Conservation (phyloP, 2,113 vertebrate genomes). For the Periophthalmodon schlosseri region DNA sequence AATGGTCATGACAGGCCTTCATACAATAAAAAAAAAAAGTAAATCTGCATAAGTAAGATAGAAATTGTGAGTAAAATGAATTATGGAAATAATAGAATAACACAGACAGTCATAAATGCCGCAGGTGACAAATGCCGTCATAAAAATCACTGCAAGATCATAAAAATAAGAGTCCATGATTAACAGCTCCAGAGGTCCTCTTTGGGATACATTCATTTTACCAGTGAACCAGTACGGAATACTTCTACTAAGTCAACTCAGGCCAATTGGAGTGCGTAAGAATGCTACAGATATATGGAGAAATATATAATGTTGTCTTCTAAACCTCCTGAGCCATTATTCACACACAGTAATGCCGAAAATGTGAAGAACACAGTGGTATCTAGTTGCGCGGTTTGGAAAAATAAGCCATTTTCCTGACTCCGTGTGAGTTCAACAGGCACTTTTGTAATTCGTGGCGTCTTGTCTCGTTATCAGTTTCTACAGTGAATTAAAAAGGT, state of each 20-base stretch:
- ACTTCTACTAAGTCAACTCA: background rate
- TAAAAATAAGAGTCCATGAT: background rate
- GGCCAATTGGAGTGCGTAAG: background rate
- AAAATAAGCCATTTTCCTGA: background rate
- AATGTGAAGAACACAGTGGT: background rate
- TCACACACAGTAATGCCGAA: background rate
- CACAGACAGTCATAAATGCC: constrained; percentile 1
- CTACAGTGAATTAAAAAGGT: constrained; percentile 3
- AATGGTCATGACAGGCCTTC: background rate
- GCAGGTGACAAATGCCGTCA: background rate
- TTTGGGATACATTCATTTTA: constrained; percentile 1
- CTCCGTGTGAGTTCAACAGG: background rate
- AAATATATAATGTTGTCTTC: background rate
- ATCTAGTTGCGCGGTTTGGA: background rate
- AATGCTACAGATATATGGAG: background rate
- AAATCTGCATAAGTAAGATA: background rate
- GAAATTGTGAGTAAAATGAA: constrained; percentile 2
- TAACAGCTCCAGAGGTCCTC: background rate
- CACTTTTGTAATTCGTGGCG: background rate
- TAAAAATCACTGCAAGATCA: background rate
- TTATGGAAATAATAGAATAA: constrained; percentile 1
- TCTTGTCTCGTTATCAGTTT: background rate
- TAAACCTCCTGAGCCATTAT: background rate
- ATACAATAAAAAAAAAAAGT: background rate
- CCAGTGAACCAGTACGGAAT: background rate